Percentiles rank a stretch among this genome's conserved stretches.
These are phyloP conservation scores for Sebastes minor DNA, from an alignment of 2,797 vertebrate species.

Conservation along the genomic window DNA sequence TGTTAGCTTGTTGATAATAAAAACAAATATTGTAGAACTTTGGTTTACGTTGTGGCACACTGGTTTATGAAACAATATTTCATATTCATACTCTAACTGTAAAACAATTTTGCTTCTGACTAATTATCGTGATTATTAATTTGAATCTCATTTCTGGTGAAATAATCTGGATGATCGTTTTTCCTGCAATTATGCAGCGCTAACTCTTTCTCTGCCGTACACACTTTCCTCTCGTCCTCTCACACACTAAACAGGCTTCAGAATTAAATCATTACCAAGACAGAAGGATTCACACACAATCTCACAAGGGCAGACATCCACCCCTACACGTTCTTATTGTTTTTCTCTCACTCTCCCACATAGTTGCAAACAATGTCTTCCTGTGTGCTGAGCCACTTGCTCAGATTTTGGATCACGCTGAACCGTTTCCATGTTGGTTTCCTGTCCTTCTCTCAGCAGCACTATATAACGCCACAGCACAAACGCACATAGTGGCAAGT, in stretches of 20 bases:
- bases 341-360: slow-evolving; percentile 49
- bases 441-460: slow-evolving; percentile 17
- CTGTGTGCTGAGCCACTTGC: slow-evolving; percentile 46
- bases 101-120: slow-evolving; percentile 17
- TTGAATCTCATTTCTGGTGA: slow-evolving; percentile 25
- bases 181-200: slow-evolving; percentile 17
- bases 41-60: background rate
- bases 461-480: background rate
- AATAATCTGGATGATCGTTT: slow-evolving; percentile 47
- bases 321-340: slow-evolving; percentile 22
- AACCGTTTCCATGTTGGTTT: slow-evolving; percentile 23
- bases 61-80: background rate
- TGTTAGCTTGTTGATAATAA: too few relatives aligned
- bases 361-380: slow-evolving; percentile 41
- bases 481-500: slow-evolving; percentile 34
- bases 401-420: slow-evolving; percentile 32
- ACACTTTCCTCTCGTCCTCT: background rate
- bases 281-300: slow-evolving; percentile 33
- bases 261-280: slow-evolving; percentile 36
- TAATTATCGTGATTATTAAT: slow-evolving; percentile 48
- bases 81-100: background rate
- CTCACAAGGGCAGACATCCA: slow-evolving; percentile 43
- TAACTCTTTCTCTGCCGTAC: background rate
- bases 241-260: slow-evolving; percentile 4
- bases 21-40: background rate